Evolutionary conservation across 2,888 invertebrate species (phyloP).

Genomic region (Homarus gammarus): DNA sequence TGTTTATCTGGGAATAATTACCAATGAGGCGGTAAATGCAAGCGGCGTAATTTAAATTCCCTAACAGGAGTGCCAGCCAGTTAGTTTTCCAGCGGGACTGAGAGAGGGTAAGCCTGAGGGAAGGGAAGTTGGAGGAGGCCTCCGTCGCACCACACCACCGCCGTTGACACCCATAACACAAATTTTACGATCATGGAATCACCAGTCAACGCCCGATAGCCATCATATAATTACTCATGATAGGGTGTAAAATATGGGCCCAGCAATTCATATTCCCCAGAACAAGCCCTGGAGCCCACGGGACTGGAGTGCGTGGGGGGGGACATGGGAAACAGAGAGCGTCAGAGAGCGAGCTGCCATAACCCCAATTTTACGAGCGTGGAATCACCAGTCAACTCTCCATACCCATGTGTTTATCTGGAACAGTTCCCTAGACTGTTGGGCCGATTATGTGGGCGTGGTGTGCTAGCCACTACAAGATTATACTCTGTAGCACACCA

Average conservation of each 20-base stretch:
- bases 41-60: slow-evolving; percentile 23
- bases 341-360: slow-evolving; percentile 32
- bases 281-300: slow-evolving; percentile 19
- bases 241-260: slow-evolving; percentile 56
- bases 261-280: slow-evolving; percentile 32
- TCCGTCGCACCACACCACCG: not conserved
- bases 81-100: slow-evolving; percentile 1
- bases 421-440: slow-evolving; percentile 37
- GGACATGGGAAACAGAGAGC: slow-evolving; percentile 18
- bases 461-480: not conserved
- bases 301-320: not conserved
- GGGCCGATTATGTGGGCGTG: slow-evolving; percentile 47
- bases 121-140: not conserved
- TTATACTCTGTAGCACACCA: not conserved
- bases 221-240: slow-evolving; percentile 66
- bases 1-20: slow-evolving; percentile 59
- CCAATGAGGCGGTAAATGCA: slow-evolving; percentile 39
- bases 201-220: slow-evolving; percentile 50
- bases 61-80: not conserved
- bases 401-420: slow-evolving; percentile 61
- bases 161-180: slow-evolving; percentile 17
- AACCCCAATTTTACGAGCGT: slow-evolving; percentile 60
- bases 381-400: slow-evolving; percentile 50
- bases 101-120: not conserved
- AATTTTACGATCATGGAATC: slow-evolving; percentile 51